Percentiles rank a stretch among this genome's conserved stretches.
phyloP scores from a whole-genome alignment of 2,888 invertebrate genomes.

The Steinernema hermaphroditum region DNA sequence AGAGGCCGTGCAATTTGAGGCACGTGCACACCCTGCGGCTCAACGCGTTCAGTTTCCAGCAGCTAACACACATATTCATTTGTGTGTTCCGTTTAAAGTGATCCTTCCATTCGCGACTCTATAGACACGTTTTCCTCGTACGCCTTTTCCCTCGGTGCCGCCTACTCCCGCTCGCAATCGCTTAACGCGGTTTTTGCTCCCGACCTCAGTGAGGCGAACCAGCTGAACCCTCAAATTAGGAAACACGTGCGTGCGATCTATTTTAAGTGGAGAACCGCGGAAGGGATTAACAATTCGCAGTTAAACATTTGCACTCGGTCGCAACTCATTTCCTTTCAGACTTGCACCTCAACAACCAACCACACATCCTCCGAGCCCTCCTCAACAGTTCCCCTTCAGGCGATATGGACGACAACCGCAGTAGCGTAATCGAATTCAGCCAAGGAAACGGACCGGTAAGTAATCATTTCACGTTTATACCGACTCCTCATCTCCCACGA shows the following conservation, averaged over 20 bases:
- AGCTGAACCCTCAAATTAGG: background rate
- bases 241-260: background rate
- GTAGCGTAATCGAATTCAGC: conserved; percentile 31
- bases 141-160: background rate
- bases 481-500: background rate
- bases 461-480: background rate
- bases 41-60: background rate
- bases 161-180: background rate
- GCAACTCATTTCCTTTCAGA: background rate
- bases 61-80: background rate
- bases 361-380: conserved; percentile 9
- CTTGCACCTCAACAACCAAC: conserved; percentile 20
- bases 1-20: conserved; percentile 8
- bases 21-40: background rate
- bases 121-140: conserved; percentile 4
- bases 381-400: conserved; percentile 5
- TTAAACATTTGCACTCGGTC: background rate
- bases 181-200: background rate
- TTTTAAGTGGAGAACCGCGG: background rate
- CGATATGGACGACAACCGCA: background rate
- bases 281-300: background rate
- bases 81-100: background rate
- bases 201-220: background rate
- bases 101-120: background rate
- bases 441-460: conserved; percentile 21